Evolutionary conservation across 2,888 invertebrate genomes (phyloP).

Genomic region (Amorpha juglandis): DNA sequence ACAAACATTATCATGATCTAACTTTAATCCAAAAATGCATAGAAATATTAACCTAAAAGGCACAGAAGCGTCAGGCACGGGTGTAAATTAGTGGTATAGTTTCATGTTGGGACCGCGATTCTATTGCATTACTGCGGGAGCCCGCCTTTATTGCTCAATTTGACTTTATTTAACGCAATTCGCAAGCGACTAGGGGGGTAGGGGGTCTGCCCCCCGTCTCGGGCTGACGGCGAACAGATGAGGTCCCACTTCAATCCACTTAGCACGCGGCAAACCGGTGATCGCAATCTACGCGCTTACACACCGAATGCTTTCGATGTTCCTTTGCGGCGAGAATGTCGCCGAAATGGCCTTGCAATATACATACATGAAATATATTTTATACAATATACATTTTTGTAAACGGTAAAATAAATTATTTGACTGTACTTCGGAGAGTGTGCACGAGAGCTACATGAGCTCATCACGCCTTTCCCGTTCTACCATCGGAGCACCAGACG

Average conservation of each 20-base stretch:
- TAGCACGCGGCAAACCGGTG: conserved; percentile 73
- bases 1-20: not conserved
- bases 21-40: not conserved
- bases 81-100: conserved; percentile 72
- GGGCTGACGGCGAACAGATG: conserved; percentile 79
- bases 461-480: no score
- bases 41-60: conserved; percentile 1
- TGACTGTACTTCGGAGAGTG: no score
- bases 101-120: conserved; percentile 62
- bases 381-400: no score
- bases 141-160: conserved; percentile 84
- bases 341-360: not conserved
- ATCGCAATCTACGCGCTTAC: conserved; percentile 64
- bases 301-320: conserved; percentile 54
- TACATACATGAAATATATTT: not conserved
- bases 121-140: conserved; percentile 78
- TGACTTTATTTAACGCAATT: conserved; percentile 83
- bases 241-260: conserved; percentile 82
- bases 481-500: no score
- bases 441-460: no score
- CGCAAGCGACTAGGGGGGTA: conserved; percentile 50
- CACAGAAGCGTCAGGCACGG: conserved; percentile 33
- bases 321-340: conserved; percentile 12
- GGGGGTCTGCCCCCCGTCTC: conserved; percentile 51
- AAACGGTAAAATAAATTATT: no score